Evolutionary conservation across 1,140 invertebrate genomes (phyloP).

Genomic region (Polypedilum vanderplanki): DNA sequence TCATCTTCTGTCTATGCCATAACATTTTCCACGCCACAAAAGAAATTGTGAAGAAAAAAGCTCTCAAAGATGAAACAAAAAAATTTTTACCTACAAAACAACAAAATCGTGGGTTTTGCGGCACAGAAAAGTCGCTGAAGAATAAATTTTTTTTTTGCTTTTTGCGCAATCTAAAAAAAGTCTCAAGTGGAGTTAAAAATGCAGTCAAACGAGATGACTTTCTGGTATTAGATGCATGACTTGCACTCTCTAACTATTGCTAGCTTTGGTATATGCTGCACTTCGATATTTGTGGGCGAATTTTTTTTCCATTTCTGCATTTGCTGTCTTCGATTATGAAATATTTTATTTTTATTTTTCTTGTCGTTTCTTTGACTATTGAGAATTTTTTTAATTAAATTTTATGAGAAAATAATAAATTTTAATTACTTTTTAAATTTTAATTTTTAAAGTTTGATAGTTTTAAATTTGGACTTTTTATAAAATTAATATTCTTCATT

Average conservation of each 20-base stretch:
- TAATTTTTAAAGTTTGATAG: too few species aligned
- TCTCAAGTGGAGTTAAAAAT: neutral
- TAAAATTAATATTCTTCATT: too few species aligned
- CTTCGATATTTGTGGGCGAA: too few species aligned
- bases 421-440: too few species aligned
- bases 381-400: too few species aligned
- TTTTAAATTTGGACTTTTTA: too few species aligned
- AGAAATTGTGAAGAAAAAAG: neutral
- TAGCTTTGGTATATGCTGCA: too few species aligned
- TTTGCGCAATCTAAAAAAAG: neutral
- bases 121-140: slow-evolving; percentile 1
- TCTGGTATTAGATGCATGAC: neutral
- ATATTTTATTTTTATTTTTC: too few species aligned
- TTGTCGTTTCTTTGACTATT: too few species aligned
- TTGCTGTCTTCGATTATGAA: too few species aligned
- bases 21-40: slow-evolving; percentile 11
- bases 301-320: too few species aligned
- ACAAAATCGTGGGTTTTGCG: neutral
- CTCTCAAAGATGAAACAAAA: neutral
- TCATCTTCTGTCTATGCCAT: neutral
- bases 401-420: too few species aligned
- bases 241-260: neutral
- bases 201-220: slow-evolving; percentile 24
- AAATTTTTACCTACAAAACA: neutral
- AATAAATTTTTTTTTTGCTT: neutral